Conservation (phyloP, 1,140 invertebrate genomes). For the Drosophila parvula region DNA sequence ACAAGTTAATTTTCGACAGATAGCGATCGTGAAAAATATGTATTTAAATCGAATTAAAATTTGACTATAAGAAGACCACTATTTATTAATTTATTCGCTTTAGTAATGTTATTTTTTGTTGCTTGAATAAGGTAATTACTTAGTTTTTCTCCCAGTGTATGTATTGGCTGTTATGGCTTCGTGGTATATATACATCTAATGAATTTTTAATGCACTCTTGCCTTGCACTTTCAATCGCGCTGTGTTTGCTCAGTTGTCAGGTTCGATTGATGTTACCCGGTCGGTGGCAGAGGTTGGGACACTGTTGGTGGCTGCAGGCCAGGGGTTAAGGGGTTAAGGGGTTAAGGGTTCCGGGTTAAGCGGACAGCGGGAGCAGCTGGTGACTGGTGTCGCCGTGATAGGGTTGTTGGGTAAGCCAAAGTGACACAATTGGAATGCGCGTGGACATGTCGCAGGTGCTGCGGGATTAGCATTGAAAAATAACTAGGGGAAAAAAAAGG, state of each 20-base stretch:
- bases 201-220: slow-evolving; percentile 75
- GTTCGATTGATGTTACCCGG: slow-evolving; percentile 40
- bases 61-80: no score
- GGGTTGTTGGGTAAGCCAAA: slow-evolving; percentile 44
- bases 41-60: neutral
- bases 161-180: slow-evolving; percentile 13
- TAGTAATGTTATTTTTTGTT: neutral
- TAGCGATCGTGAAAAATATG: neutral
- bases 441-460: slow-evolving; percentile 53
- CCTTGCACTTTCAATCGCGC: slow-evolving; percentile 60
- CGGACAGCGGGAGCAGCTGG: slow-evolving; percentile 9
- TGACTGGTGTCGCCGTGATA: slow-evolving; percentile 24
- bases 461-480: slow-evolving; percentile 48
- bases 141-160: slow-evolving; percentile 1
- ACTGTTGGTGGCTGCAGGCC: neutral
- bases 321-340: neutral
- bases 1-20: neutral
- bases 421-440: slow-evolving; percentile 51
- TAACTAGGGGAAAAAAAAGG: slow-evolving; percentile 14
- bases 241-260: slow-evolving; percentile 56
- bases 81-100: no score
- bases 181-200: slow-evolving; percentile 48
- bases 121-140: no score
- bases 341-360: neutral
- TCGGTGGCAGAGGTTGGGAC: slow-evolving; percentile 9